These are phyloP conservation scores for Cheirogaleus major DNA, from an alignment of 2,797 vertebrate genomes.

Conservation along the genomic window DNA sequence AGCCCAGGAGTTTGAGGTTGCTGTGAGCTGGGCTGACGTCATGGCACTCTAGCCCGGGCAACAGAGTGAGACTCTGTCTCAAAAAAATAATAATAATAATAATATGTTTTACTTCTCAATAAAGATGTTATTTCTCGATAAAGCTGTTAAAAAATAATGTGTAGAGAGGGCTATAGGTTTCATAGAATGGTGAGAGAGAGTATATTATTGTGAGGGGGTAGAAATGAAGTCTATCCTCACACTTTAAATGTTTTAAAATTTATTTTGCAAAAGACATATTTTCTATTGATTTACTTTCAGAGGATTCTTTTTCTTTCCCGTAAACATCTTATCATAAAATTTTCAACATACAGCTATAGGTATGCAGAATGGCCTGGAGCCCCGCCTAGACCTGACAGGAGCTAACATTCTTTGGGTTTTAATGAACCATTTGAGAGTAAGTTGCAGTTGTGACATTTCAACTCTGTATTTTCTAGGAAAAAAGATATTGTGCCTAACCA, in stretches of 20 bases:
- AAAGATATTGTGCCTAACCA: background rate
- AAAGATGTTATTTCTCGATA: background rate
- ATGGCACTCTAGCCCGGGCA: no score
- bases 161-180: background rate
- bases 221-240: background rate
- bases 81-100: no score
- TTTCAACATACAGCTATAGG: background rate
- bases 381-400: background rate
- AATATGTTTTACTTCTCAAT: no score
- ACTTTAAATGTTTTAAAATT: background rate
- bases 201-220: background rate
- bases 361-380: background rate
- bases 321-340: background rate
- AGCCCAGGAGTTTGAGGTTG: no score
- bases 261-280: background rate
- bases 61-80: no score
- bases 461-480: background rate
- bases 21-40: no score
- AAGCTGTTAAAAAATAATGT: background rate
- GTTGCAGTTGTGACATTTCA: background rate
- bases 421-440: background rate
- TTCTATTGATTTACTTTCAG: background rate
- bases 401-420: background rate
- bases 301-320: background rate
- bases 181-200: background rate